Evolutionary conservation across 2,797 vertebrate genomes (phyloP), one percentile per base, ranked within the genome.

Genomic region (Scyliorhinus canicula): DNA sequence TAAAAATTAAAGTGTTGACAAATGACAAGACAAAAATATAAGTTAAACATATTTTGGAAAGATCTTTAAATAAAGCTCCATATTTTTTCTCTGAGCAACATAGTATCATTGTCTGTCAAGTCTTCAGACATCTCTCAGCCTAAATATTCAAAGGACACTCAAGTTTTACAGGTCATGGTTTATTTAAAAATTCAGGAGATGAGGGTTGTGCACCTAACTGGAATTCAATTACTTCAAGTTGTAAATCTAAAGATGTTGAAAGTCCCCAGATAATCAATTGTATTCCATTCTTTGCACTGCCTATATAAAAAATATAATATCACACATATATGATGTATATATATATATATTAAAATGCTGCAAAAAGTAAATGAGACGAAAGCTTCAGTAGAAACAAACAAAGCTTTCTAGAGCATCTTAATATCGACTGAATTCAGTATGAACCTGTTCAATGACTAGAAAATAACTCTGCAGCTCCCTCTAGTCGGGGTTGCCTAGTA

Each of bases 401-500:
- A 91, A 91, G 47, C 67, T 74, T 74, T 52, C 44, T 50, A n/a
- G 1, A 16, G 31, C 26, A n/a, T 71, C 47, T 74, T 74, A 52
- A 21, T 69, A 94, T 52, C 3, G 47, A 74, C 31, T 71, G 47
- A 35, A 94, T 74, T 94, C 50, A 71, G 67, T 44, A 65, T 26
- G 86, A 67, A 69, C 24, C 91, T 50, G 40, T 74, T 35, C 47
- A 74, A 74, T 52, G 28, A 74, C 67, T 94, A 12, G 93, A 93
- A 93, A 93, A 71, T 52, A 93, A 71, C 93, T 93, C 93, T 71
- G 93, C 47, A 69, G 65, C 93, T 94, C 65, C 65, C 93, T 94
- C 67, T 94, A 74, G 93, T 94, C 47, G 44, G 67, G 65, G 93
- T 94, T 94, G 93, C 93, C 93, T 94, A 94, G 93, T 94, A 94